These are phyloP conservation scores for Cacatua alba DNA, from an alignment of 2,113 vertebrate species.

Conservation along the genomic window DNA sequence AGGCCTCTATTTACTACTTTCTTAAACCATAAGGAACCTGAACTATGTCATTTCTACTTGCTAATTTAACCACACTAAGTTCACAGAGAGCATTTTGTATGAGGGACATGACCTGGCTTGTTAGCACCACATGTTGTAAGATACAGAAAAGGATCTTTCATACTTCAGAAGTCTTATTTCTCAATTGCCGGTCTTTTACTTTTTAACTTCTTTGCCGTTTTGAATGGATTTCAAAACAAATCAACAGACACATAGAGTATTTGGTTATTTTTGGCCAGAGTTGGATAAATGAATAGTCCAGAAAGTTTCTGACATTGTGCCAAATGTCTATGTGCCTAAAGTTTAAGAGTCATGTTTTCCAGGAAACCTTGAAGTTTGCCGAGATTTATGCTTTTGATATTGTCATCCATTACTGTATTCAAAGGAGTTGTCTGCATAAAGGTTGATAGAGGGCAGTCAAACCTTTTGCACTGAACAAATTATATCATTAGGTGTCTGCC, in stretches of 20 bases:
- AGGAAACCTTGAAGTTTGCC: slow-evolving; percentile 77
- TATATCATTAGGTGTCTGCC: slow-evolving; percentile 83
- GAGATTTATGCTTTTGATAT: slow-evolving; percentile 74
- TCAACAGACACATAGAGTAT: slow-evolving; percentile 81
- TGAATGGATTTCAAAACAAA: slow-evolving; percentile 84
- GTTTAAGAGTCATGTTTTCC: slow-evolving; percentile 72
- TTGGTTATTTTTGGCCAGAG: slow-evolving; percentile 79
- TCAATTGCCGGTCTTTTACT: slow-evolving; percentile 70
- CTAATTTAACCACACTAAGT: slow-evolving; percentile 31
- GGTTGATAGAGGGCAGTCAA: slow-evolving; percentile 80
- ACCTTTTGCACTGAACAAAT: slow-evolving; percentile 78
- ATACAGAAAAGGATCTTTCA: slow-evolving; percentile 73
- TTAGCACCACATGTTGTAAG: slow-evolving; percentile 61
- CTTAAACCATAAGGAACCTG: slow-evolving; percentile 9
- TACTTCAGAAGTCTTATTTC: slow-evolving; percentile 71
- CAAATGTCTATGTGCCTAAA: slow-evolving; percentile 76
- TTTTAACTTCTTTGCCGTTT: slow-evolving; percentile 76
- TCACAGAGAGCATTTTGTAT: slow-evolving; percentile 37
- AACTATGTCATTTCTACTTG: background rate
- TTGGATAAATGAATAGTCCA: slow-evolving; percentile 79
- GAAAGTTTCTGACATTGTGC: slow-evolving; percentile 77
- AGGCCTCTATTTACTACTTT: slow-evolving; percentile 4
- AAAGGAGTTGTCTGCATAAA: slow-evolving; percentile 77
- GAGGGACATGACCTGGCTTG: slow-evolving; percentile 41
- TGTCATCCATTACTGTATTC: slow-evolving; percentile 77